Evolutionary conservation across 92 coral and sea anemone genomes (phyloP), one percentile per base, ranked within the genome.

Genomic region (Nematostella vectensis): DNA sequence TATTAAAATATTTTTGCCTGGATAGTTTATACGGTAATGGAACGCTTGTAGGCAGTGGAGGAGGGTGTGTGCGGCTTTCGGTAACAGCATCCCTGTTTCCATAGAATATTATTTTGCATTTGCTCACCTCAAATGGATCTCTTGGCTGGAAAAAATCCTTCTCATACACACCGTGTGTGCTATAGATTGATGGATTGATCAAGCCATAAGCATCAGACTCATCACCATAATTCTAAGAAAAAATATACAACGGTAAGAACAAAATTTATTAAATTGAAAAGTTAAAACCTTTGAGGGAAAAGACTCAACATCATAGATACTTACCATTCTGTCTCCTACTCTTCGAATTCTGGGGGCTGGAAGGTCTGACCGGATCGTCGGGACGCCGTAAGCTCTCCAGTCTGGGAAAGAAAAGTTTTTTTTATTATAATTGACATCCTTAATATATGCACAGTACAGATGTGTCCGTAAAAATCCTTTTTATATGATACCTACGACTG

Each of bases 201-300:
- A 91, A 61, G 24, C 98, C 98, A 82, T 86, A 82, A 11, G 98
- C 98, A 78, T 91, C 98, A 18, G 96, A 91, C 55, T 91, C 98
- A 71, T 91, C 98, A 21, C 98, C 98, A 58, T 91, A 91, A 59
- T 91, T 91, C 96, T 89, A 65, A 9, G 25, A 25, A 31, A 13
- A 10, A 55, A 56, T n/a, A 20, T 11, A 47, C 6, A 11, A 47
- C 6, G 18, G 6, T 4, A 47, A 17, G 6, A 4, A 20, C 11
- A 6, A 17, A 47, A 47, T 17, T 20, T 47, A 11, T 47, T 17
- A 20, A 11, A 11, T 47, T 55, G 3, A 18, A 18, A 20, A 50
- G 57, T 50, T 18, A 21, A 54, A 19, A 54, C 40, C 40, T 15
- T 33, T 33, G 40, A 15, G 15, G 15, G 40, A 33, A 33, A 33